Evolutionary conservation across 2,797 vertebrate species (phyloP), one percentile per base, ranked within the genome.

Genomic region (Schizopygopsis malacanthus): DNA sequence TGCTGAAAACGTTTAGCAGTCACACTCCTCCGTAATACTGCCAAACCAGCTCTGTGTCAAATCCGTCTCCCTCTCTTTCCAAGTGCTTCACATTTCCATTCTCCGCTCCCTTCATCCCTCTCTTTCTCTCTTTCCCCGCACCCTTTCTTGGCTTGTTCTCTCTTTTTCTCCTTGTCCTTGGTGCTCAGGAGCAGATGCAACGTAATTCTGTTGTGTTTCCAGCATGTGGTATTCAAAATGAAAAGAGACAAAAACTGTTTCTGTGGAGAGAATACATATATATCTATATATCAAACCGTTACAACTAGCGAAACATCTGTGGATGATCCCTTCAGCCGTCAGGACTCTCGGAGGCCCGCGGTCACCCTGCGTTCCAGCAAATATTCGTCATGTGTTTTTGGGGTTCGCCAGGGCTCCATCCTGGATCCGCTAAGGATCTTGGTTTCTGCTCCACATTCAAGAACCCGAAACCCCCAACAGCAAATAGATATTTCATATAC

Each of bases 141-240:
- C 89, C 91, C 89, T 89, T 86, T 28, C 82, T 84, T 87, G 33
- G 63, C 91, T 86, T 69, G 81, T 76, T 70, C 86, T 70, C 91
- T 91, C 91, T 85, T 92, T 92, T 92, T 94, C 93, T 94, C 91
- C 92, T 92, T 91, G 93, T 95, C 93, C 90, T 84, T 84, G 91
- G 92, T 92, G 92, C 92, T 89, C 90, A 89, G 92, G 91, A 91
- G 92, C 91, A 59, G 89, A 93, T 79, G 92, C 93, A 81, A 89
- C 91, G 83, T 90, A 94, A 93, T 93, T 95, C 93, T 94, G 94
- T 93, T 92, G 93, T 95, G 95, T 95, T 94, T 95, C 93, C 94
- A 96, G 95, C 95, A 96, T 96, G 95, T 96, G 95, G 95, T 96
- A 94, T 95, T 95, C 93, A 95, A 94, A 93, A 95, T 71, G 90